phyloP scores from a whole-genome alignment of 2,888 invertebrate genomes.

The Leptura quadrifasciata region DNA sequence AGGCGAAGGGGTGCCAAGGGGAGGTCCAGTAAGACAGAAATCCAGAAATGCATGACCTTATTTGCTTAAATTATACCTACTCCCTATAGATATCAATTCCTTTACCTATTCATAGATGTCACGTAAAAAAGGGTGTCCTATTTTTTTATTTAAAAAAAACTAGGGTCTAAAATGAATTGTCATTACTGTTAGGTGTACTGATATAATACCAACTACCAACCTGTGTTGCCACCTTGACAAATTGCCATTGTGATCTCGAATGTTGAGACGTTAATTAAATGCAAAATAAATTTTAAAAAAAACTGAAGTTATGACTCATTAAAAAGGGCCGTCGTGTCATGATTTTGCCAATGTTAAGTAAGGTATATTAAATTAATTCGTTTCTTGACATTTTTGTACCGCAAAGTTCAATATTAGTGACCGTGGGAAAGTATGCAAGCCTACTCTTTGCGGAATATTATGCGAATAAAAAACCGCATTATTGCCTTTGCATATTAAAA shows the following conservation, averaged over 20 bases:
- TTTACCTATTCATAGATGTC: too few relatives aligned
- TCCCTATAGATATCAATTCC: neutral
- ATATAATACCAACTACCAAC: too few relatives aligned
- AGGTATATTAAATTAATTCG: neutral
- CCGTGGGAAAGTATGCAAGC: slow-evolving; percentile 4
- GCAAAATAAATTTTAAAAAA: neutral
- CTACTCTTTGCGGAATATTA: neutral
- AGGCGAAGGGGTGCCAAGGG: neutral
- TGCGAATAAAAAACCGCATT: neutral
- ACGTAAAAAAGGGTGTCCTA: neutral
- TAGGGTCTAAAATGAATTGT: too few relatives aligned
- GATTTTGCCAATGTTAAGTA: neutral
- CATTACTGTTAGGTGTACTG: too few relatives aligned
- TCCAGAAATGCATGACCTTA: neutral
- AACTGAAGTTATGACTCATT: neutral
- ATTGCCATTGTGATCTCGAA: too few relatives aligned
- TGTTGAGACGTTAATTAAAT: neutral
- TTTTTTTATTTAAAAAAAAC: too few relatives aligned
- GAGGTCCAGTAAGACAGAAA: neutral
- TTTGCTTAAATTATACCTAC: neutral
- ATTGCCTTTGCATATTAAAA: neutral
- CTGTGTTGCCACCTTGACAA: too few relatives aligned
- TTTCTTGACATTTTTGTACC: slow-evolving; percentile 1
- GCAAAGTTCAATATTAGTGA: slow-evolving; percentile 7
- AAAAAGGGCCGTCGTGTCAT: neutral